These are phyloP conservation scores for Myrmecobius fasciatus DNA, from an alignment of 2,113 vertebrate species.

Conservation along the genomic window DNA sequence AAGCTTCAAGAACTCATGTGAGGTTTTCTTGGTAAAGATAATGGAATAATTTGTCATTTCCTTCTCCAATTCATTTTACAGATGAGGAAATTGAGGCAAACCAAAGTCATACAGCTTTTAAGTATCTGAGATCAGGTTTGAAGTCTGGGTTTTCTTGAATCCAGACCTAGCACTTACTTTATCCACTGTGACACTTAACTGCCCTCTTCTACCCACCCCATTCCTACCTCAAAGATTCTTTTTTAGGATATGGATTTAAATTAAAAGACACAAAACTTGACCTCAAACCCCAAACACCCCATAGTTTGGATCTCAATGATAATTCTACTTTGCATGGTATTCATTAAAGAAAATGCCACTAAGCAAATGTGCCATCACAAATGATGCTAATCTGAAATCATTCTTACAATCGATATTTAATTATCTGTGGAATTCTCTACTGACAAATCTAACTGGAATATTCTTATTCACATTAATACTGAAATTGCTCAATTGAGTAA, in stretches of 20 bases:
- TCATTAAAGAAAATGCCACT: background rate
- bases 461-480: background rate
- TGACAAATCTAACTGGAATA: background rate
- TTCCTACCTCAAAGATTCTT: background rate
- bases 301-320: background rate
- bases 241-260: background rate
- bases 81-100: background rate
- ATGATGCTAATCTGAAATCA: background rate
- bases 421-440: background rate
- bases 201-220: background rate
- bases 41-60: background rate
- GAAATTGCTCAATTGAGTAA: background rate
- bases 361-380: background rate
- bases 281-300: background rate
- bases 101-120: too few species aligned
- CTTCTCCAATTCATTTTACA: background rate
- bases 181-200: background rate
- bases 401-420: background rate
- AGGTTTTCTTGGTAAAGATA: background rate
- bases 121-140: background rate
- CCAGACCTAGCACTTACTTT: too few species aligned
- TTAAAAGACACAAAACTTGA: background rate
- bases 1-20: too few species aligned
- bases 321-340: background rate
- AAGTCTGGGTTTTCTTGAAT: background rate